Conservation (phyloP, 2,113 vertebrate species). For the Ictalurus punctatus region DNA sequence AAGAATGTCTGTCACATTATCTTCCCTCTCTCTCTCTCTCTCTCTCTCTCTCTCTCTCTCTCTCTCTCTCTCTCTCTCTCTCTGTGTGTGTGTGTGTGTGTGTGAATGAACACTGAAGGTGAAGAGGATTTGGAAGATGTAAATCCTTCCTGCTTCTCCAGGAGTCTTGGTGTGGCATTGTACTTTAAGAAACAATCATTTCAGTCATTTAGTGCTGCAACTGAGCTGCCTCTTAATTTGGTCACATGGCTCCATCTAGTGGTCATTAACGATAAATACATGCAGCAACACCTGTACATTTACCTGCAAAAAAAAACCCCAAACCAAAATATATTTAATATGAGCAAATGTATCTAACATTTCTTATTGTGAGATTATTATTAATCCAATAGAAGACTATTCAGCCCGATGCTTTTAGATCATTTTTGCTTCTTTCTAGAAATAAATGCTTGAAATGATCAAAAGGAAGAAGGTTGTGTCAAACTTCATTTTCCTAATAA, state of each 20-base stretch:
- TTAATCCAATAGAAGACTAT: background rate
- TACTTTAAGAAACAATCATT: background rate
- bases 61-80: too few species aligned
- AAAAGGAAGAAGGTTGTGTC: background rate
- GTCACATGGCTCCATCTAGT: background rate
- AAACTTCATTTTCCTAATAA: too few species aligned
- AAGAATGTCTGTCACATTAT: background rate
- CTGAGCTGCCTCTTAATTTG: background rate
- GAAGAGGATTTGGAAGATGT: too few species aligned
- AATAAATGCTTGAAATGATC: background rate
- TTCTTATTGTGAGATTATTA: background rate
- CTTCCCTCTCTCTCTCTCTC: too few species aligned
- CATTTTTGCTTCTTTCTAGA: background rate
- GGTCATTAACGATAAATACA: background rate
- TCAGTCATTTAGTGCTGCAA: background rate
- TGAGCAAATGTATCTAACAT: background rate
- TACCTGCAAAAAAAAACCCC: background rate
- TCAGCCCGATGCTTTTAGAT: background rate
- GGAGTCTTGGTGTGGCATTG: background rate
- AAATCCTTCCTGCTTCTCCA: background rate
- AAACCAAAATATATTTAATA: too few species aligned
- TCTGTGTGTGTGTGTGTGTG: too few species aligned
- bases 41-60: too few species aligned
- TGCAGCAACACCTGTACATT: background rate
- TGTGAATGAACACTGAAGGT: too few species aligned